Base-by-base conservation (phyloP, 1,140 invertebrate species). In the Macrotrachela quadricornifera region DNA sequence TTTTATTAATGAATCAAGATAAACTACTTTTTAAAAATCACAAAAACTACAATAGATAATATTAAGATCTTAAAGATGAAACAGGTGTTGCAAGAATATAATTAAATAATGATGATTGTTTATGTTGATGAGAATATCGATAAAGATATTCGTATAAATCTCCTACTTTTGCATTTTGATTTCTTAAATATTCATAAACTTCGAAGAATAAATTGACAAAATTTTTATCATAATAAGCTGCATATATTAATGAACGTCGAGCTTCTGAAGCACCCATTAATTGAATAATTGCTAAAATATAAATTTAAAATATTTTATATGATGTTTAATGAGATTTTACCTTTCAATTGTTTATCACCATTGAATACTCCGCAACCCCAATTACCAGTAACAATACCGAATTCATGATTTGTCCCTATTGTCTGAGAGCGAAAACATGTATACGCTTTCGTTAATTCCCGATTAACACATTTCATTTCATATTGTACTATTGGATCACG, bases 361-460 rank as follows among this genome's bases (percentile, higher is more conserved):
- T 78, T 73, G 64, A 85, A 95, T 1, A 80, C 87, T 2, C 90
- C 90, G 72, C 90, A 95, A 12, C 90, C 90, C 90, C 90, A 96
- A 70, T 95, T 94, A 38, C 90, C 90, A 0, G 87, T 90, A 0
- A 86, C 85, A 21, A 95, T 76, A 37, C 14, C 39, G 8, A 4
- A 30, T 30, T 30, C 21, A 4, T 30, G 21, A 4, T 8, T 8
- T 4, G 21, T 8, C 2, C 3, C 2, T 30, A 8, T 30, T 30
- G 2, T 30, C 8, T 8, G 21, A 30, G 3, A 8, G 8, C 21
- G 21, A 30, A 30, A 30, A 30, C 21, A 4, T 30, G 2, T 8
- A 30, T 4, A 30, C 8, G 21, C 21, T 30, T 30, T 30, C 3
- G 8, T 30, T 30, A 30, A 30, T 30, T 30, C 21, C 2, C 21